A percentile compares a stretch with the other conserved stretches of the same genome.
Conservation (phyloP, 2,888 invertebrate genomes). For the Erebia aethiops region DNA sequence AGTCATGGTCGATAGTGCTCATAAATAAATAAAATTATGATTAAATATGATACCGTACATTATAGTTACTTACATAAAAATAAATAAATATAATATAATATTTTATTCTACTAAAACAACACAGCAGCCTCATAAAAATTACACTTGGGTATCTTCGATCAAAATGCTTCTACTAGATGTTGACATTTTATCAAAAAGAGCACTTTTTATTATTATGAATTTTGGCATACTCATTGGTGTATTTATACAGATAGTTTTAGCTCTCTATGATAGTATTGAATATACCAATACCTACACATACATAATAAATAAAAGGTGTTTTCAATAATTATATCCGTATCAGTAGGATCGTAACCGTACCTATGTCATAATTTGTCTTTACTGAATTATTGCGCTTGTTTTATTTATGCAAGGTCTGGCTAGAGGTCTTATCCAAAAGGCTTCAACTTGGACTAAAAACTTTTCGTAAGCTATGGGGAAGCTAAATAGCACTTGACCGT, state of each 20-base stretch:
- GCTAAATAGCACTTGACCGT: no score
- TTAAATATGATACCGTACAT: no score
- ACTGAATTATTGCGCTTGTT: not conserved
- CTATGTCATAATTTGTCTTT: not conserved
- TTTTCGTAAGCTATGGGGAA: no score
- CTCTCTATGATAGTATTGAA: not conserved
- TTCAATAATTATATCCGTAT: not conserved
- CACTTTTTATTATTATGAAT: conserved; percentile 4
- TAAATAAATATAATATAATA: conserved; percentile 5
- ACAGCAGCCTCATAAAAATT: conserved; percentile 13
- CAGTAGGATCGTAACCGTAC: not conserved
- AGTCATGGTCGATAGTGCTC: conserved; percentile 52
- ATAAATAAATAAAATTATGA: conserved; percentile 17
- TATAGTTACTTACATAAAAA: not conserved
- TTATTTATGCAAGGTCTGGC: not conserved
- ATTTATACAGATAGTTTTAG: no score
- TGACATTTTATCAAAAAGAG: conserved; percentile 11
- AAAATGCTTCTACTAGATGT: not conserved
- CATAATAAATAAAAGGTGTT: not conserved
- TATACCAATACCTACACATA: not conserved
- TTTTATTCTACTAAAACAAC: conserved; percentile 14
- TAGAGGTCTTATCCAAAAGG: no score
- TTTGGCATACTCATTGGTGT: not conserved
- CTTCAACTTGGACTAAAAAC: no score
- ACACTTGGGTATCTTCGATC: not conserved